Base-by-base conservation (phyloP, 2,797 vertebrate genomes). In the Nyctibius grandis region DNA sequence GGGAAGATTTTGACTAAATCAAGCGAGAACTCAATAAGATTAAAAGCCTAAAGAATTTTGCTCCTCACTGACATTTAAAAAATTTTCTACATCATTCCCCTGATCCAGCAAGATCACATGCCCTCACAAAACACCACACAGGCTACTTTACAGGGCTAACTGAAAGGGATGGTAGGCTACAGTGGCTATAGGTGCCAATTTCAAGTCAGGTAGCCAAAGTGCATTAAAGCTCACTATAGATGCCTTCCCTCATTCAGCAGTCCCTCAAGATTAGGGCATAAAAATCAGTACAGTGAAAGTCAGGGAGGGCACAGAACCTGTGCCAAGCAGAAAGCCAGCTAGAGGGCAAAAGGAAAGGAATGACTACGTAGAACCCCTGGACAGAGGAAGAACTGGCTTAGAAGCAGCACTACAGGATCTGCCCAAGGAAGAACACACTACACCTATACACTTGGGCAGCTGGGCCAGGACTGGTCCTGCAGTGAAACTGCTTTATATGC, bases 1-100 rank as follows among this genome's bases (percentile, higher is more conserved):
- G 81, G 84, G 85, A 96, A 92, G 64, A 28, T 50, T 89, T 94
- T 68, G 88, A 96, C 92, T 95, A 92, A 92, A 92, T 93, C 77
- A 70, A 95, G 95, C 0, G 0, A 93, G 42, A 96, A 80, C 56
- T 91, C 53, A 19, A 5, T 14, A 59, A 91, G 68, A 96, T 94
- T 85, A 95, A 89, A 96, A 96, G 89, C 87, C 89, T 92, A 7
- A 89, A 92, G 78, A 91, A 83, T 93, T 80, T 74, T 74, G 40
- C 26, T 96, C 45, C 60, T 96, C 92, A 44, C 0, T 83, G 81
- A 77, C 85, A 59, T 91, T 85, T 87, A 11, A 89, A 50, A 77
- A 8, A 6, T 14, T 64, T 70, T 92, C 47, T 74, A 2, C 45
- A 61, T 36, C 91, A 42, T 75, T 89, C 48, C 75, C 51, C 44